Evolutionary conservation across 2,797 vertebrate genomes (phyloP).

Genomic region (Astyanax mexicanus): DNA sequence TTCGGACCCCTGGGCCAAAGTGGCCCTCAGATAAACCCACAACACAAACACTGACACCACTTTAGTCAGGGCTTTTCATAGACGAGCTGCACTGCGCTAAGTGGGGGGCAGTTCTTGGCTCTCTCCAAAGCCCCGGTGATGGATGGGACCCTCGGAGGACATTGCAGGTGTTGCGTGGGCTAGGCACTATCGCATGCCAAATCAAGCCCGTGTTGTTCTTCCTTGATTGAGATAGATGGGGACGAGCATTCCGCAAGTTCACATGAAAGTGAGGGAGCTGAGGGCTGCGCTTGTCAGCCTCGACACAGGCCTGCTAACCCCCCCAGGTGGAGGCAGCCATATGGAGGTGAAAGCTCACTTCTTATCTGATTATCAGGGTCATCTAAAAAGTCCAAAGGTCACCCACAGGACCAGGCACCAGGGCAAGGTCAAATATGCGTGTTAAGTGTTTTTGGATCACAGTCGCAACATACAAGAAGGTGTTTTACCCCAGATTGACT

Average conservation of each 20-base stretch:
- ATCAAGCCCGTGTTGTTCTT: slow-evolving; percentile 74
- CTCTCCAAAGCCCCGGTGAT: slow-evolving; percentile 44
- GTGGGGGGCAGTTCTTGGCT: slow-evolving; percentile 41
- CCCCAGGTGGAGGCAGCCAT: slow-evolving; percentile 38
- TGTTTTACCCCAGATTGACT: slow-evolving; percentile 4
- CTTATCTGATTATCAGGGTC: slow-evolving; percentile 51
- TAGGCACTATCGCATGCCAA: slow-evolving; percentile 79
- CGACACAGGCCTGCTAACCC: slow-evolving; percentile 21
- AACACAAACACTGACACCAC: slow-evolving; percentile 42
- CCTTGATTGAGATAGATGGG: slow-evolving; percentile 78
- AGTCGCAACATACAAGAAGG: slow-evolving; percentile 5
- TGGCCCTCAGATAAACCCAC: slow-evolving; percentile 48
- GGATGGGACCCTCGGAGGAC: slow-evolving; percentile 68
- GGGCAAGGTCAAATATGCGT: slow-evolving; percentile 49
- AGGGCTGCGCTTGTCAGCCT: slow-evolving; percentile 39
- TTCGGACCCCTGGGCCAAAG: slow-evolving; percentile 50
- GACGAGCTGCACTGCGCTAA: slow-evolving; percentile 53
- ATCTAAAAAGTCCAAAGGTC: slow-evolving; percentile 33
- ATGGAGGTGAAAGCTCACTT: slow-evolving; percentile 44
- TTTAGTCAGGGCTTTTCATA: slow-evolving; percentile 36
- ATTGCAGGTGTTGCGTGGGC: slow-evolving; percentile 80
- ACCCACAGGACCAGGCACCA: slow-evolving; percentile 37
- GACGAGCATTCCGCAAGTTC: slow-evolving; percentile 74
- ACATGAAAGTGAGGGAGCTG: slow-evolving; percentile 43
- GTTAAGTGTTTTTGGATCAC: slow-evolving; percentile 30